Evolutionary conservation across 1,140 invertebrate genomes (phyloP), one percentile per base, ranked within the genome.

Genomic region (Coenobita brevimanus): DNA sequence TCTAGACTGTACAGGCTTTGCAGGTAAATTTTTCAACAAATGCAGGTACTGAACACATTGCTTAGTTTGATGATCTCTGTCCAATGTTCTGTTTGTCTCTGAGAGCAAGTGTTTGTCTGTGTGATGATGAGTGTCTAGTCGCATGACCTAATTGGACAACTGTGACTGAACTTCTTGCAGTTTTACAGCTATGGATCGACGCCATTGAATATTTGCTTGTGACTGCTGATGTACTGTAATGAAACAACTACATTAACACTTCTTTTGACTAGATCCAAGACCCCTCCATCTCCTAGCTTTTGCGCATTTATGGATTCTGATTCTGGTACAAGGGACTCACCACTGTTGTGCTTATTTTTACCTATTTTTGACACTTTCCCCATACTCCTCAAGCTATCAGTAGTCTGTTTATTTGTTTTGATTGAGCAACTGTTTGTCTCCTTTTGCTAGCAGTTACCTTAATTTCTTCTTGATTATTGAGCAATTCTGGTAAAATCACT

Each of bases 81-180:
- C 73, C 41, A 50, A 50, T 50, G 17, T 8, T 50, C 46, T 50
- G 46, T 6, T 8, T 8, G 17, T 50, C 46, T 50, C 17, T 6
- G 17, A 17, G 17, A 50, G 17, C 46, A 50, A 50, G 6, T 17
- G 46, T 50, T 50, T 17, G 46, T 50, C 46, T 50, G 6, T 17
- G 6, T 50, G 6, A 50, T 50, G 6, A 6, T 50, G 46, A n/a
- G n/a, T n/a, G 46, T 17, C 46, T 8, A 8, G 17, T n/a, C n/a
- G n/a, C n/a, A n/a, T 50, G 17, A 50, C 43, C 60, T 27, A 57
- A 24, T 27, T 15, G 13, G 78, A 81, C 60, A 57, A 38, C 38
- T 67, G 69, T n/a, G 67, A 57, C 27, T 62, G 81, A 57, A 83
- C 71, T 24, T 83, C 81, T 83, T 83, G 71, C 2, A 83, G 57